Conservation (phyloP, 2,113 vertebrate species). For the Channa maculata region DNA sequence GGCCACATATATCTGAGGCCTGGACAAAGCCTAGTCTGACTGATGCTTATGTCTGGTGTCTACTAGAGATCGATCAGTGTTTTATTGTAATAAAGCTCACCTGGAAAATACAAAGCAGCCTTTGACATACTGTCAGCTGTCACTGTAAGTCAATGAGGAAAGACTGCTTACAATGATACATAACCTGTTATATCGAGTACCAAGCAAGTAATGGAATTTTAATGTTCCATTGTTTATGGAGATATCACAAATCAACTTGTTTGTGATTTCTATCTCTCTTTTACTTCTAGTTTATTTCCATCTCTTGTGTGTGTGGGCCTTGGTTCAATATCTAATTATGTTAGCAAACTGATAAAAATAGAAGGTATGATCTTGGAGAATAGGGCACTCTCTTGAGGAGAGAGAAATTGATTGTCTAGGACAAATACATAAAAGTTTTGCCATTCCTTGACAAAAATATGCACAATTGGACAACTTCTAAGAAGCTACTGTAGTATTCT, state of each 20-base stretch:
- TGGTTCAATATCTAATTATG: slow-evolving; percentile 77
- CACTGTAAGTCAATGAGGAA: background rate
- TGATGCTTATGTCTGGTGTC: background rate
- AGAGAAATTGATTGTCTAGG: background rate
- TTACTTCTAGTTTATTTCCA: slow-evolving; percentile 45
- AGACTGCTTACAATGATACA: slow-evolving; percentile 13
- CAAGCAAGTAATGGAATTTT: slow-evolving; percentile 71
- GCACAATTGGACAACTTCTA: background rate
- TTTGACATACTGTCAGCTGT: slow-evolving; percentile 21
- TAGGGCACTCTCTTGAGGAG: background rate
- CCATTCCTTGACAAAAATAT: slow-evolving; percentile 8
- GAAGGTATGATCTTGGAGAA: background rate
- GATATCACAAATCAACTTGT: slow-evolving; percentile 46
- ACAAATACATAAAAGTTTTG: slow-evolving; percentile 3
- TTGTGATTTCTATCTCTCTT: slow-evolving; percentile 55
- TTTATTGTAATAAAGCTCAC: slow-evolving; percentile 27
- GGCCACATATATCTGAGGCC: background rate
- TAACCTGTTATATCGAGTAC: slow-evolving; percentile 43
- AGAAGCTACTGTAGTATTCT: no score
- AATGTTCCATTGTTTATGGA: slow-evolving; percentile 41
- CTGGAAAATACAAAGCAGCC: slow-evolving; percentile 1
- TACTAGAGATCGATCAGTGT: slow-evolving; percentile 9
- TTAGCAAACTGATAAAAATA: slow-evolving; percentile 40
- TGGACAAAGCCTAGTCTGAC: slow-evolving; percentile 5
- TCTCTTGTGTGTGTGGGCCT: slow-evolving; percentile 43